Evolutionary conservation across 1,140 invertebrate species (phyloP).

Genomic region (Temnothorax nylanderi): DNA sequence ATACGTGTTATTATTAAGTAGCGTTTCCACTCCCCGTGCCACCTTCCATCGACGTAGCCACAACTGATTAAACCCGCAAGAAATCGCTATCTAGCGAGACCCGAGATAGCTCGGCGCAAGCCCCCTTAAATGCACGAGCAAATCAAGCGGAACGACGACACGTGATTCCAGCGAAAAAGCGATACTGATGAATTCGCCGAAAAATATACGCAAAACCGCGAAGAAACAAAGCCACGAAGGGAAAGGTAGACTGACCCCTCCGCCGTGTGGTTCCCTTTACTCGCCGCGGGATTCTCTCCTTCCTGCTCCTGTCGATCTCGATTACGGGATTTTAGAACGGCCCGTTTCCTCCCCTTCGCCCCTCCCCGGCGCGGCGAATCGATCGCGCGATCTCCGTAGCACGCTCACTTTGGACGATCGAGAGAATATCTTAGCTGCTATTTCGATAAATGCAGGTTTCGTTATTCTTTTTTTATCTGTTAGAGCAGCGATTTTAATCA

Average conservation of each 20-base stretch:
- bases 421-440: not conserved
- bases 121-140: not conserved
- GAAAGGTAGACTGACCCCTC: conserved; percentile 51
- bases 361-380: not conserved
- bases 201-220: not conserved
- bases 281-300: not conserved
- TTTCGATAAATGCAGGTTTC: not conserved
- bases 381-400: conserved; percentile 31
- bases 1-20: conserved; percentile 37
- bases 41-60: not conserved
- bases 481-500: not conserved
- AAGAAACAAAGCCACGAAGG: conserved; percentile 2
- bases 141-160: conserved; percentile 39
- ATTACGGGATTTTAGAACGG: conserved; percentile 52
- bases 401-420: conserved; percentile 1
- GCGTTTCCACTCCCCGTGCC: not conserved
- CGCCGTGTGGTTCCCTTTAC: not conserved
- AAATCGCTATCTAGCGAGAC: not conserved
- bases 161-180: not conserved
- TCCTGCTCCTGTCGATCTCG: conserved; percentile 51
- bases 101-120: not conserved
- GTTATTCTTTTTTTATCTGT: not conserved
- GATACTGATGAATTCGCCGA: conserved; percentile 4
- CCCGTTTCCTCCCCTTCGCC: conserved; percentile 32
- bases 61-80: conserved; percentile 3